Evolutionary conservation across 2,888 invertebrate species (phyloP).

Genomic region (Harpalus rufipes): DNA sequence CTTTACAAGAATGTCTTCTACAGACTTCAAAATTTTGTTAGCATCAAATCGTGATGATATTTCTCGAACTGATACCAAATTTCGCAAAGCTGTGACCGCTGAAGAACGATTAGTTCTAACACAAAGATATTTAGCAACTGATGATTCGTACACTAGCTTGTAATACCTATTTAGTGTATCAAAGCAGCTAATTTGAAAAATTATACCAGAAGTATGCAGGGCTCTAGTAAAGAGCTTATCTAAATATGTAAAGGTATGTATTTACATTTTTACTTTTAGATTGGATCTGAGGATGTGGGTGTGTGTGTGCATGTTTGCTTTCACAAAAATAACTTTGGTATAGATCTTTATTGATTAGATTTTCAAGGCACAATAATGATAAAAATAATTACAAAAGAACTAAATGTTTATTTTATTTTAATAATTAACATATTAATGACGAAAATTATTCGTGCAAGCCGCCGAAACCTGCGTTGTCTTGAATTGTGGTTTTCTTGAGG

Average conservation of each 20-base stretch:
- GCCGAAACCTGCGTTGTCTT: too few species aligned
- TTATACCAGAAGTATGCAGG: constrained; percentile 19
- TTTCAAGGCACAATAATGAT: too few species aligned
- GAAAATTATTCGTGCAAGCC: too few species aligned
- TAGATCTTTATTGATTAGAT: too few species aligned
- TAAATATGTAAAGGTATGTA: constrained; percentile 54
- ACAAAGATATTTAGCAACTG: constrained; percentile 8
- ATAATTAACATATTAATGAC: too few species aligned
- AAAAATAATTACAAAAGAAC: too few species aligned
- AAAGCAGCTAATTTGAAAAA: background rate
- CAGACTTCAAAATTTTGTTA: constrained; percentile 51
- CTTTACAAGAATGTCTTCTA: constrained; percentile 59
- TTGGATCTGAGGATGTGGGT: too few species aligned
- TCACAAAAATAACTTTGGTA: too few species aligned
- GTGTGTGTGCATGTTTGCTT: too few species aligned
- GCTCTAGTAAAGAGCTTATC: constrained; percentile 36
- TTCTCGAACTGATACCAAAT: constrained; percentile 16
- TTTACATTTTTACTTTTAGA: too few species aligned
- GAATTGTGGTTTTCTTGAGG: too few species aligned
- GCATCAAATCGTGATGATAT: constrained; percentile 42
- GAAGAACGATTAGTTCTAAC: constrained; percentile 14
- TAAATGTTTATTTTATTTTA: too few species aligned
- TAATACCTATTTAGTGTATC: constrained; percentile 44
- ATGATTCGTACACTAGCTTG: constrained; percentile 23
- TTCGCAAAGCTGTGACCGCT: constrained; percentile 4